These are phyloP conservation scores for Clivina fossor DNA, from an alignment of 2,888 invertebrate species.

Conservation along the genomic window DNA sequence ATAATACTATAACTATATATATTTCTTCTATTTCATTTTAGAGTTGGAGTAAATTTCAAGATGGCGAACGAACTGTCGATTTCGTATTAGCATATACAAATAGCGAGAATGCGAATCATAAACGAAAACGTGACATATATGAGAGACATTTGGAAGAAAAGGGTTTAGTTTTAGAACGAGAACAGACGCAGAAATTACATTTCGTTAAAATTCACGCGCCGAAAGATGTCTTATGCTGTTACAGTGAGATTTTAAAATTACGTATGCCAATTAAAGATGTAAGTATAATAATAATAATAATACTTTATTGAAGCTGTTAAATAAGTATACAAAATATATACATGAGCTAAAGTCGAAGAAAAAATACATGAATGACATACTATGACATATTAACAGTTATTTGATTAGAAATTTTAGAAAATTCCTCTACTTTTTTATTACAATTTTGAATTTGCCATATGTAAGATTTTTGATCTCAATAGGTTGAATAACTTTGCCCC, in stretches of 20 bases:
- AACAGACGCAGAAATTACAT: slow-evolving; percentile 63
- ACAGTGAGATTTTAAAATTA: slow-evolving; percentile 75
- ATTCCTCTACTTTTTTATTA: too few relatives aligned
- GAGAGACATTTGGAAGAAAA: slow-evolving; percentile 63
- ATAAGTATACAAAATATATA: too few relatives aligned
- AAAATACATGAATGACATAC: too few relatives aligned
- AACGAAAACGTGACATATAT: slow-evolving; percentile 58
- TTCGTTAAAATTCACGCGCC: slow-evolving; percentile 77
- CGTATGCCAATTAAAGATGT: slow-evolving; percentile 76
- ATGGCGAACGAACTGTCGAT: slow-evolving; percentile 59
- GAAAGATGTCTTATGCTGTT: slow-evolving; percentile 67
- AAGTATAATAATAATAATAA: slow-evolving; percentile 42
- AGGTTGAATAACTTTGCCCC: too few relatives aligned
- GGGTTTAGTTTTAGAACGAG: slow-evolving; percentile 63
- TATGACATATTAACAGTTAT: too few relatives aligned
- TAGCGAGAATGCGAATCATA: slow-evolving; percentile 46
- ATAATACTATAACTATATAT: too few relatives aligned
- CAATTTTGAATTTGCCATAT: too few relatives aligned
- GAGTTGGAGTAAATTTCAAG: slow-evolving; percentile 59
- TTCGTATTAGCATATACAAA: slow-evolving; percentile 64
- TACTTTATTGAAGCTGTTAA: too few relatives aligned
- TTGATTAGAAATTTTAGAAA: too few relatives aligned
- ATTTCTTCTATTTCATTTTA: too few relatives aligned
- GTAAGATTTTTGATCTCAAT: too few relatives aligned
- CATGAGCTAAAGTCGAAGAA: too few relatives aligned